Base-by-base conservation (phyloP, 1,140 invertebrate species). In the Acromyrmex echinatior region DNA sequence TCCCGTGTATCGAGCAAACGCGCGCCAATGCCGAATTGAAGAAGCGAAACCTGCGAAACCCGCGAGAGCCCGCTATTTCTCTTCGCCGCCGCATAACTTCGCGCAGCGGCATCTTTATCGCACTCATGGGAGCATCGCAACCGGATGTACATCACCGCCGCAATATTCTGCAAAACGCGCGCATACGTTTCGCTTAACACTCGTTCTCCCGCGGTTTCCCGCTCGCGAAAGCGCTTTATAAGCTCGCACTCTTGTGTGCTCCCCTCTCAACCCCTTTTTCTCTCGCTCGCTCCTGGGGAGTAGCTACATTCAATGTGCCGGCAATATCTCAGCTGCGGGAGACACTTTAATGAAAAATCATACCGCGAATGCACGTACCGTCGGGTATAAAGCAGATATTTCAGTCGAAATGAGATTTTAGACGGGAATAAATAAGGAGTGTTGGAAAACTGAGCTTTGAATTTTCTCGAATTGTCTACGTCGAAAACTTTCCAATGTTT, bases 291-390 rank as follows among this genome's bases (percentile, higher is more conserved):
- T 16, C 62, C 65, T 53, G 21, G 93, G 93, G 93, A 93, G 89
- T 90, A 92, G 93, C 92, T 93, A 94, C 94, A 95, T 95, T 95
- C 94, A 95, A 95, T 95, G 94, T 95, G 92, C 93, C 92, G 91
- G 89, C 92, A 93, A 94, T 95, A 95, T 95, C 94, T 95, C 94
- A 95, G 92, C 88, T 91, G 86, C 88, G 91, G 77, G 91, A 94
- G 94, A 95, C 94, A 95, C 94, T 95, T 95, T 95, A 95, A 95
- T 95, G 94, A 95, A 95, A 95, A 95, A 95, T 95, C 94, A 95
- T 95, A 94, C 94, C 93, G 93, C 91, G 94, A 95, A 94, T 94
- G 91, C 93, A 92, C 93, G 92, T 93, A 91, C 93, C 91, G 87
- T 88, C 90, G 92, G 92, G 92, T 93, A 93, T 93, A 93, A 90